Percentiles rank a stretch among this genome's conserved stretches.
phyloP scores from a whole-genome alignment of 2,797 vertebrate species.

The Meda fulgida region DNA sequence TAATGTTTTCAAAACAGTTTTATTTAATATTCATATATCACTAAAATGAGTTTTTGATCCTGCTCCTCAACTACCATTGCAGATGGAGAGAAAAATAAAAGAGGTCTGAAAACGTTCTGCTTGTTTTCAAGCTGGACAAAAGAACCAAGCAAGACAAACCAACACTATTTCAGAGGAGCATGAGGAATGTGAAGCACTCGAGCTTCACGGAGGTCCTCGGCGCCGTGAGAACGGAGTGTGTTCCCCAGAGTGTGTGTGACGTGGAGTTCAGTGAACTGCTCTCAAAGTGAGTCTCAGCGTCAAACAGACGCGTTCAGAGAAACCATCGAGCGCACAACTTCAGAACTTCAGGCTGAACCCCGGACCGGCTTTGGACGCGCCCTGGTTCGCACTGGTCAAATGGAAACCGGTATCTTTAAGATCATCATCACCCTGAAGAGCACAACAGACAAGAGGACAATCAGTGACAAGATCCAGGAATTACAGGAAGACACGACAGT shows the following conservation, averaged over 20 bases:
- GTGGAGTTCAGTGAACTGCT: slow-evolving; percentile 13
- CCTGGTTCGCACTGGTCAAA: slow-evolving; percentile 94
- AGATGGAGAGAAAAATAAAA: slow-evolving; percentile 20
- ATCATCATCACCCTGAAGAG: slow-evolving; percentile 90
- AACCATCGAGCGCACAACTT: too few relatives aligned
- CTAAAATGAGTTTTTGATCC: neutral
- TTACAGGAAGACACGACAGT: neutral
- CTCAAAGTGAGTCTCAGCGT: slow-evolving; percentile 42
- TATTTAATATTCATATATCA: slow-evolving; percentile 11
- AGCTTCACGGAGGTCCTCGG: slow-evolving; percentile 20
- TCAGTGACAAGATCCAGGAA: neutral
- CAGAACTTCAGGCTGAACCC: slow-evolving; percentile 98
- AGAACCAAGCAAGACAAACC: neutral
- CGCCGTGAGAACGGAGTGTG: neutral
- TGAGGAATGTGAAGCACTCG: slow-evolving; percentile 11
- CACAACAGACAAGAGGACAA: neutral
- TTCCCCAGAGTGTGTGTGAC: neutral
- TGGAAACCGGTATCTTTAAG: slow-evolving; percentile 96
- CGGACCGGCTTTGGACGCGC: slow-evolving; percentile 91
- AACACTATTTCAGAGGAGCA: neutral
- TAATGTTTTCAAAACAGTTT: neutral
- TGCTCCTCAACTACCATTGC: slow-evolving; percentile 62
- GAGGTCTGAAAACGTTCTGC: slow-evolving; percentile 10
- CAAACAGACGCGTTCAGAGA: neutral
- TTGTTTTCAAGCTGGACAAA: neutral